These are phyloP conservation scores for Allacma fusca DNA, from an alignment of 2,888 invertebrate species.

Conservation along the genomic window DNA sequence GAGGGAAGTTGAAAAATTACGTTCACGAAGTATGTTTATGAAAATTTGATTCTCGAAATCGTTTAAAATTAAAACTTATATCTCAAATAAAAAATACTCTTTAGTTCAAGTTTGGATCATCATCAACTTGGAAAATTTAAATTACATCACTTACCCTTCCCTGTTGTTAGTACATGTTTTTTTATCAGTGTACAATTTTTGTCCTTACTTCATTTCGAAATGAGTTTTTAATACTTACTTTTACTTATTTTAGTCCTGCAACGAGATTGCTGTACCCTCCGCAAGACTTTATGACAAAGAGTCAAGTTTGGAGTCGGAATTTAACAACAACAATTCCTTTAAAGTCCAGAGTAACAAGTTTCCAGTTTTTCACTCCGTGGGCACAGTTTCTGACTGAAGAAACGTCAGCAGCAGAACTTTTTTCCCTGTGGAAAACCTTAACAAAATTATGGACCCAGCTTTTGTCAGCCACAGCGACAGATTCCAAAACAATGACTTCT, in stretches of 20 bases:
- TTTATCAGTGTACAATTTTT: too few species aligned
- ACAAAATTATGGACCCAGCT: background rate
- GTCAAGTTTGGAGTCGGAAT: constrained; percentile 49
- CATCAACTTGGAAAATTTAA: too few species aligned
- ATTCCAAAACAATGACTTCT: constrained; percentile 16
- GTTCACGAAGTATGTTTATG: too few species aligned
- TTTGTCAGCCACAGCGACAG: background rate
- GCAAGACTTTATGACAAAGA: constrained; percentile 49
- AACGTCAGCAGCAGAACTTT: background rate
- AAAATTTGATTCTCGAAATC: too few species aligned
- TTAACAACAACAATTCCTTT: constrained; percentile 30
- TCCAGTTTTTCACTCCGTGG: constrained; percentile 27
- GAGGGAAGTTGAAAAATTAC: too few species aligned
- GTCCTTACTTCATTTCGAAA: too few species aligned
- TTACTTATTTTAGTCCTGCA: constrained; percentile 15
- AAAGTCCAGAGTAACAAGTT: constrained; percentile 25
- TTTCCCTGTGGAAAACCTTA: constrained; percentile 11
- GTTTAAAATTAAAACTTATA: too few species aligned
- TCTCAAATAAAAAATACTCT: too few species aligned
- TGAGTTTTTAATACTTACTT: too few species aligned
- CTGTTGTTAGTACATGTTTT: too few species aligned
- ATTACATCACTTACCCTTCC: too few species aligned
- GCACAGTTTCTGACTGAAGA: background rate
- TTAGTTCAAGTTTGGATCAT: too few species aligned
- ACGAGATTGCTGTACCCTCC: constrained; percentile 22